Evolutionary conservation across 92 coral and sea anemone genomes (phyloP).

Genomic region (Siderastrea siderea): DNA sequence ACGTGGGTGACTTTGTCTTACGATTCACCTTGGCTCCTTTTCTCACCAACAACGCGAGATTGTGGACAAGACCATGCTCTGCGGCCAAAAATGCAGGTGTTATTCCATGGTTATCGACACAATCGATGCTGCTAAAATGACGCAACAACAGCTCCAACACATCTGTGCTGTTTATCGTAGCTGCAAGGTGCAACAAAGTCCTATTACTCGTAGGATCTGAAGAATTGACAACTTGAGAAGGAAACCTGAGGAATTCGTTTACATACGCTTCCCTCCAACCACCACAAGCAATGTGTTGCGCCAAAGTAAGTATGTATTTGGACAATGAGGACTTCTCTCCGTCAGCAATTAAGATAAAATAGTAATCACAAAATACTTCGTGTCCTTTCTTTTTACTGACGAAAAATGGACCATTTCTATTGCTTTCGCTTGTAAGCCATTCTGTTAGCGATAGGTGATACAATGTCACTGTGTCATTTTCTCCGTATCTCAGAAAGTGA

Average conservation of each 20-base stretch:
- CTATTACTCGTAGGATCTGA: slow-evolving; percentile 33
- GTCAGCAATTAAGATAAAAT: not conserved
- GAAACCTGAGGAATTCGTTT: slow-evolving; percentile 32
- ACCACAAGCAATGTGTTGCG: slow-evolving; percentile 44
- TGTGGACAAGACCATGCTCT: slow-evolving; percentile 63
- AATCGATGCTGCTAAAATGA: slow-evolving; percentile 57
- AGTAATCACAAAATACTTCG: slow-evolving; percentile 42
- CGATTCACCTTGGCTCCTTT: slow-evolving; percentile 69
- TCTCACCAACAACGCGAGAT: slow-evolving; percentile 49
- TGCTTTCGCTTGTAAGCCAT: slow-evolving; percentile 75
- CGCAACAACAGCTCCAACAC: slow-evolving; percentile 54
- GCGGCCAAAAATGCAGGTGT: slow-evolving; percentile 87
- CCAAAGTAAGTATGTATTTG: slow-evolving; percentile 17
- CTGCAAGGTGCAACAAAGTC: slow-evolving; percentile 71
- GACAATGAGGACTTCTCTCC: slow-evolving; percentile 7
- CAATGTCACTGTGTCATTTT: slow-evolving; percentile 54
- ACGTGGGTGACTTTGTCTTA: slow-evolving; percentile 18
- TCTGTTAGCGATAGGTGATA: slow-evolving; percentile 61
- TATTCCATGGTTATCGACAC: slow-evolving; percentile 53
- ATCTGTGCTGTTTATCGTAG: slow-evolving; percentile 40
- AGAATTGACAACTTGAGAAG: slow-evolving; percentile 52
- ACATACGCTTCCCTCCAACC: slow-evolving; percentile 50
- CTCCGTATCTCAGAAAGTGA: slow-evolving; percentile 54
- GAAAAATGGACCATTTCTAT: slow-evolving; percentile 23
- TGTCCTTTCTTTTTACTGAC: slow-evolving; percentile 32